Conservation (phyloP, 2,797 vertebrate genomes). For the Morus bassanus region DNA sequence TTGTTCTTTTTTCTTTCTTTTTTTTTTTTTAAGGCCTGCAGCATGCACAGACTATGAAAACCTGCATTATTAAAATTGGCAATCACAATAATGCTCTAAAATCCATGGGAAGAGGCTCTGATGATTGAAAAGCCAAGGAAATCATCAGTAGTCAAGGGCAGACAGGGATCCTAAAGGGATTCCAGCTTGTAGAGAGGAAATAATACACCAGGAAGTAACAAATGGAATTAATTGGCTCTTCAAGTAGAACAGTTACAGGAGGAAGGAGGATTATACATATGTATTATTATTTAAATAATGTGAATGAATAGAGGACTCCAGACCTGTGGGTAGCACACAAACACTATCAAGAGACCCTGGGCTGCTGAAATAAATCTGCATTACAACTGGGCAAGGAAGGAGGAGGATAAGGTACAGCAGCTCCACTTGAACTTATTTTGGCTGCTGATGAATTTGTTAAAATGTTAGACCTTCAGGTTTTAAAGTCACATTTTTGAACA, state of each 20-base stretch:
- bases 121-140: constrained; percentile 60
- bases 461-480: background rate
- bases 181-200: constrained; percentile 49
- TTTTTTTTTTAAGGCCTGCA: background rate
- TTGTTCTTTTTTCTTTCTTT: background rate
- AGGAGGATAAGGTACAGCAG: background rate
- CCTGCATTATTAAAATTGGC: constrained; percentile 42
- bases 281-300: constrained; percentile 70
- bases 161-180: constrained; percentile 66
- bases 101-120: constrained; percentile 23
- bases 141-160: constrained; percentile 62
- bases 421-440: background rate
- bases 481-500: background rate
- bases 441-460: background rate
- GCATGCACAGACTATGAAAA: background rate
- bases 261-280: constrained; percentile 71
- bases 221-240: constrained; percentile 76
- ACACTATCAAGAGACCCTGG: constrained; percentile 22
- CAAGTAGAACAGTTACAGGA: constrained; percentile 69
- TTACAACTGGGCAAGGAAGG: background rate
- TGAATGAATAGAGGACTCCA: constrained; percentile 49
- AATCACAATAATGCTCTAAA: constrained; percentile 33
- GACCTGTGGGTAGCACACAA: constrained; percentile 52
- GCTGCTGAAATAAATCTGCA: constrained; percentile 48
- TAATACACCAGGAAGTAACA: constrained; percentile 67